phyloP scores from a whole-genome alignment of 2,888 invertebrate species.

The Volucella bombylans region DNA sequence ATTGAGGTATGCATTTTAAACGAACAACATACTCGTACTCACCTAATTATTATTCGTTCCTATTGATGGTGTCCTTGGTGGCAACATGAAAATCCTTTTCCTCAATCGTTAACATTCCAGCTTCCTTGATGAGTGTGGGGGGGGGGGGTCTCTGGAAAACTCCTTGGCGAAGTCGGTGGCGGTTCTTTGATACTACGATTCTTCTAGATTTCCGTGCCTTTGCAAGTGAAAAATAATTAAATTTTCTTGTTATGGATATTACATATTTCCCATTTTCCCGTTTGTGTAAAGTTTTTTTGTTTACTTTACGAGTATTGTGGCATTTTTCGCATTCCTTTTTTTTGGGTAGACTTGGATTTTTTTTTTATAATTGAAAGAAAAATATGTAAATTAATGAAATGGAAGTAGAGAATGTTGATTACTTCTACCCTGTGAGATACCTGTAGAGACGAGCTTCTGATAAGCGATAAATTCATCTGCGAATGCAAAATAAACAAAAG shows the following conservation, averaged over 20 bases:
- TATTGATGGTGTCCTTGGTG: conserved; percentile 30
- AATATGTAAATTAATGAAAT: conserved; percentile 32
- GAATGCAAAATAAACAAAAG: conserved; percentile 92
- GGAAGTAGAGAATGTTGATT: conserved; percentile 77
- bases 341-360: neutral
- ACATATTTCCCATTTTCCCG: conserved; percentile 8
- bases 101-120: conserved; percentile 30
- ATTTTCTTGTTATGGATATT: conserved; percentile 53
- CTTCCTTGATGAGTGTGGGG: neutral
- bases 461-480: conserved; percentile 81
- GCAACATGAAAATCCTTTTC: conserved; percentile 68
- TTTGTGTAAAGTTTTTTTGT: conserved; percentile 2
- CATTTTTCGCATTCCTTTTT: neutral
- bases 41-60: conserved; percentile 48
- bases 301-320: neutral
- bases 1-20: conserved; percentile 57
- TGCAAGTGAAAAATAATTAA: conserved; percentile 63
- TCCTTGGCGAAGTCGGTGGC: conserved; percentile 10
- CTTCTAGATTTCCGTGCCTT: neutral
- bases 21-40: conserved; percentile 61
- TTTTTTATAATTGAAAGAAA: conserved; percentile 27
- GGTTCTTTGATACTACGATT: conserved; percentile 11
- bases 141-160: neutral
- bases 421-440: conserved; percentile 95
- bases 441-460: conserved; percentile 99